A percentile compares a stretch with the other conserved stretches of the same genome.
Conservation (phyloP, 2,797 vertebrate species). For the Onychomys arenicola region DNA sequence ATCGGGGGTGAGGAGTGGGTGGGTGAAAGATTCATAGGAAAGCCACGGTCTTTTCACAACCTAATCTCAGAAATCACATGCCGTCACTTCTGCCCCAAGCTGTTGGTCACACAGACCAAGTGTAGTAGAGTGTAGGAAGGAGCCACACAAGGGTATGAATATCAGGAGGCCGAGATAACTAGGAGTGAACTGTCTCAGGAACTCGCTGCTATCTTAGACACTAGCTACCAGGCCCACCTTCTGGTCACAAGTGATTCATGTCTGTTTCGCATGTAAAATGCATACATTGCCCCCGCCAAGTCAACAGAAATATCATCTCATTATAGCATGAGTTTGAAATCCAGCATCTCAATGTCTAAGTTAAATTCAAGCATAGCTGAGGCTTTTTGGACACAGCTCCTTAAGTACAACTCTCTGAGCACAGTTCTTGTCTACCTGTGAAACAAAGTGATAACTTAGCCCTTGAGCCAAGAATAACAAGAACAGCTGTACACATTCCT, state of each 20-base stretch:
- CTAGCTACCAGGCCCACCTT: slow-evolving; percentile 5
- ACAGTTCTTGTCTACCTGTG: background rate
- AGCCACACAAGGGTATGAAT: background rate
- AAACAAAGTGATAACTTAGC: background rate
- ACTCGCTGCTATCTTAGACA: background rate
- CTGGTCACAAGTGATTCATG: slow-evolving; percentile 8
- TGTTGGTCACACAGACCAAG: slow-evolving; percentile 18
- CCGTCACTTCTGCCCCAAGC: background rate
- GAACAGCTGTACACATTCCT: background rate
- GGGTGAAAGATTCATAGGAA: background rate
- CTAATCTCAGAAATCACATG: slow-evolving; percentile 41
- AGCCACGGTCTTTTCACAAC: slow-evolving; percentile 40
- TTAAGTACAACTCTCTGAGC: background rate
- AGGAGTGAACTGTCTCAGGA: background rate
- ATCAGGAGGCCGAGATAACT: background rate
- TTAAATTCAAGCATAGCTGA: background rate
- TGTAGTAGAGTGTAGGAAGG: background rate
- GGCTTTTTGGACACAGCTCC: background rate
- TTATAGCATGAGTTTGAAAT: background rate
- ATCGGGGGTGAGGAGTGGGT: background rate
- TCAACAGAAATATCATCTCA: slow-evolving; percentile 28
- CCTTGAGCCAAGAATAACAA: background rate
- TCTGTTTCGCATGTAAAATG: slow-evolving; percentile 27
- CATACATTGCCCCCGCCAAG: background rate
- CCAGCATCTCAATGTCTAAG: background rate